A percentile compares a stretch with the other conserved stretches of the same genome.
phyloP scores from a whole-genome alignment of 2,888 invertebrate genomes.

The Cosmia pyralina region DNA sequence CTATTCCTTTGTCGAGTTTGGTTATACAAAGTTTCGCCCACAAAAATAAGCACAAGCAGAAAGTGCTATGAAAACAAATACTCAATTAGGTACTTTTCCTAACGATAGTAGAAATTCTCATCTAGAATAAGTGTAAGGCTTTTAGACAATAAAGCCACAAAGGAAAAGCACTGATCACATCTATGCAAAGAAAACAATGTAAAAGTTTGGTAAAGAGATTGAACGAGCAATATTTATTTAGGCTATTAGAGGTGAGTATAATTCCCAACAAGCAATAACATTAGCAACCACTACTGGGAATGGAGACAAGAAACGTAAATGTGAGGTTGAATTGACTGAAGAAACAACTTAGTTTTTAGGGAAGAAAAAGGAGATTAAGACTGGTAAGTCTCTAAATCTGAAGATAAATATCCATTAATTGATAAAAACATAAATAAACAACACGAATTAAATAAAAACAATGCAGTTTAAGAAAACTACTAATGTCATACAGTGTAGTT shows the following conservation, averaged over 20 bases:
- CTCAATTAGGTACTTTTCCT: background rate
- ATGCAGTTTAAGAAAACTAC: background rate
- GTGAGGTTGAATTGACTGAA: background rate
- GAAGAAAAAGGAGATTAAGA: background rate
- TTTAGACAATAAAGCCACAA: background rate
- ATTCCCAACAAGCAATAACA: constrained; percentile 16
- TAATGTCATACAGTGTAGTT: background rate
- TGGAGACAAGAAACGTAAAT: background rate
- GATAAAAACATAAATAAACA: too few species aligned
- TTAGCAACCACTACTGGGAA: constrained; percentile 3
- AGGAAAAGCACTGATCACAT: background rate
- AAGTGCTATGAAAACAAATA: background rate
- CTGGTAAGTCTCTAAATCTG: background rate
- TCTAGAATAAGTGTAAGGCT: background rate
- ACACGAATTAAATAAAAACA: background rate
- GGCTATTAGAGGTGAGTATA: background rate
- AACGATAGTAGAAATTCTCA: background rate
- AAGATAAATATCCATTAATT: background rate
- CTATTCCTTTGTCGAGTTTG: background rate
- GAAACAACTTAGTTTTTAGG: background rate
- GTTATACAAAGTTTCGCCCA: background rate
- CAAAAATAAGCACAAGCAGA: background rate
- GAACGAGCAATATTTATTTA: constrained; percentile 27
- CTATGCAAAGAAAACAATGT: constrained; percentile 7
- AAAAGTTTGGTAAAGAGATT: background rate